Percentiles rank a stretch among this genome's conserved stretches.
Evolutionary conservation across 2,797 vertebrate species (phyloP).

Genomic region (Calcarius lapponicus): DNA sequence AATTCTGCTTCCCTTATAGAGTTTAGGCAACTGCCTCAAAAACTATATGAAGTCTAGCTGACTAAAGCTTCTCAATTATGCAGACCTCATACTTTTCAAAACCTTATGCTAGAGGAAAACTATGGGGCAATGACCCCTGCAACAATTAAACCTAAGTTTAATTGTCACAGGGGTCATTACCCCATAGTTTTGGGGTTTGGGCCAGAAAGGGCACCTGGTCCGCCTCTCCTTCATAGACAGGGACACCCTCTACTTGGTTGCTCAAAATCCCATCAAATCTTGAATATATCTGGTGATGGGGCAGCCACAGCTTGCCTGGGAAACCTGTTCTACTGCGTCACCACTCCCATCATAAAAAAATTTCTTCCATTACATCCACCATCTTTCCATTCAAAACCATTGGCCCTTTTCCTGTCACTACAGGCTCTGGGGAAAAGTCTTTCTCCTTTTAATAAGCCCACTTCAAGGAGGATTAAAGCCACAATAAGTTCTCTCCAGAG

Average conservation of each 20-base stretch:
- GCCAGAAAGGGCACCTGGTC: neutral
- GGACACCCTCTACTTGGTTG: neutral
- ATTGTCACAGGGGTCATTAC: neutral
- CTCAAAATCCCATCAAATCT: neutral
- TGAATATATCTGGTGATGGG: neutral
- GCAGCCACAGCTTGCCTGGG: neutral
- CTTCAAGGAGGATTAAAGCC: neutral
- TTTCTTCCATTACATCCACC: neutral
- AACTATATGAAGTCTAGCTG: neutral
- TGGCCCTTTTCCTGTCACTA: neutral
- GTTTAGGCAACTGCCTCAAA: neutral
- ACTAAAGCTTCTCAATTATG: neutral
- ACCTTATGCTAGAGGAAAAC: neutral
- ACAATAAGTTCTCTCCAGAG: neutral
- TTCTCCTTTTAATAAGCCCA: neutral
- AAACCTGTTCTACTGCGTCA: neutral
- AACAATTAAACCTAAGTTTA: neutral
- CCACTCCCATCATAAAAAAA: neutral
- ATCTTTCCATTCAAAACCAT: neutral
- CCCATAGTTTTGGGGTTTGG: neutral
- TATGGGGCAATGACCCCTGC: neutral
- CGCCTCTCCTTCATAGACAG: neutral
- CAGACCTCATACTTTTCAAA: neutral
- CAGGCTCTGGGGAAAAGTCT: neutral
- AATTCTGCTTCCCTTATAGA: neutral